Conservation (phyloP, 2,888 invertebrate genomes). For the Pyrgus malvae region DNA sequence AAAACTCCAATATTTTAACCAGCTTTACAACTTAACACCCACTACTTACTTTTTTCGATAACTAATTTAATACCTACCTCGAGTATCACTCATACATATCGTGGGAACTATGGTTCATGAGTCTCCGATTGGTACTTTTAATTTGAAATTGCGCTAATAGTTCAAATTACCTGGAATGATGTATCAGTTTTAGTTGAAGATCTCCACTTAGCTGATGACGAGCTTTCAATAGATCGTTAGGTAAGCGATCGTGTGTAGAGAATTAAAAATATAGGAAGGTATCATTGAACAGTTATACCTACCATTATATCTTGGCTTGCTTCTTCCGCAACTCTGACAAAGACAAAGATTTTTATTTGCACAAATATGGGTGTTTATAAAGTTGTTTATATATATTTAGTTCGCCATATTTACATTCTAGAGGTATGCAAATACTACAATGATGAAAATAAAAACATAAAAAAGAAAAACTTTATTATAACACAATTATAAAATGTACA, state of each 20-base stretch:
- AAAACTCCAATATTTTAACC: not conserved
- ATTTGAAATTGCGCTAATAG: conserved; percentile 36
- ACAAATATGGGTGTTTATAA: too few relatives aligned
- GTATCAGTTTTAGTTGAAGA: conserved; percentile 44
- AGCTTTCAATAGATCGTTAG: conserved; percentile 28
- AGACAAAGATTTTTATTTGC: too few relatives aligned
- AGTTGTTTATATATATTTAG: too few relatives aligned
- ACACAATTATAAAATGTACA: too few relatives aligned
- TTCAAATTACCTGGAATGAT: conserved; percentile 66
- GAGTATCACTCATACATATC: not conserved
- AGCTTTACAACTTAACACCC: conserved; percentile 20
- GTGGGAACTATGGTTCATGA: conserved; percentile 12
- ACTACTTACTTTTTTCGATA: conserved; percentile 5
- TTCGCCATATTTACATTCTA: too few relatives aligned
- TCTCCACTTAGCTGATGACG: conserved; percentile 16
- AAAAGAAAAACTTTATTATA: too few relatives aligned
- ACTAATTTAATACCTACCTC: not conserved
- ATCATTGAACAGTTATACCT: too few relatives aligned
- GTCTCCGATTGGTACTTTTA: conserved; percentile 2
- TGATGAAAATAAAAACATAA: too few relatives aligned
- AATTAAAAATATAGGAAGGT: too few relatives aligned
- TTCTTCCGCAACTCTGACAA: too few relatives aligned
- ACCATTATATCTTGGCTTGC: too few relatives aligned
- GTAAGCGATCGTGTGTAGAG: conserved; percentile 27
- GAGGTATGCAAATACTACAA: too few relatives aligned